phyloP scores from a whole-genome alignment of 2,797 vertebrate genomes.

The Notolabrus celidotus region DNA sequence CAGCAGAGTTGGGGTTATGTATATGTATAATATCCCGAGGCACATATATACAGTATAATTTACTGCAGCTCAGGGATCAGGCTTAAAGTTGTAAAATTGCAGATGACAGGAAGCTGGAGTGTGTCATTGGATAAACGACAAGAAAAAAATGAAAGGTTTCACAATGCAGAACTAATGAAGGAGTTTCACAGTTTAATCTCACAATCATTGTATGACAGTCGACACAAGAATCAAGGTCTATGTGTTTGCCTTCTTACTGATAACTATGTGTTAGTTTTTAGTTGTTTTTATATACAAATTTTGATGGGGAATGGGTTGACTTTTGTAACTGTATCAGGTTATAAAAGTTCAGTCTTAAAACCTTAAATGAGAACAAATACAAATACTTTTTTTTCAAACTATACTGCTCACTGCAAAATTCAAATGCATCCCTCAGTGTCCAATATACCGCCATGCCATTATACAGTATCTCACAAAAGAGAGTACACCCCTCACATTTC shows the following conservation, averaged over 20 bases:
- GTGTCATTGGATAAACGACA: conserved; percentile 11
- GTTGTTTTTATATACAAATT: neutral
- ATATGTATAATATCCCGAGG: conserved; percentile 11
- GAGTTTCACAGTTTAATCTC: neutral
- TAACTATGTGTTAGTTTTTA: neutral
- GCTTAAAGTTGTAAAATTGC: conserved; percentile 2
- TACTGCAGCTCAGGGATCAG: neutral
- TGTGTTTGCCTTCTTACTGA: neutral
- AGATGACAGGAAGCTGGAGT: conserved; percentile 9
- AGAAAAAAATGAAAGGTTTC: conserved; percentile 5
- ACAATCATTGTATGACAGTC: neutral
- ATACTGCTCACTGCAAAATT: neutral
- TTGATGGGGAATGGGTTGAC: neutral
- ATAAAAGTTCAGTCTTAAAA: neutral
- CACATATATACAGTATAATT: conserved; percentile 5
- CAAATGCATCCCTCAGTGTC: neutral
- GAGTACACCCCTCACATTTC: no score
- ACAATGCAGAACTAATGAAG: conserved; percentile 4
- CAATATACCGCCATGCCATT: no score
- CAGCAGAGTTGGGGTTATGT: conserved; percentile 3
- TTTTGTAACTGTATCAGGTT: neutral
- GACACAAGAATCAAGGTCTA: neutral
- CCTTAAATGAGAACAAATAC: neutral
- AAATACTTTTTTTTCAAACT: conserved; percentile 5
- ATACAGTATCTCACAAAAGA: no score